Evolutionary conservation across 2,113 vertebrate species (phyloP).

Genomic region (Eretmochelys imbricata): DNA sequence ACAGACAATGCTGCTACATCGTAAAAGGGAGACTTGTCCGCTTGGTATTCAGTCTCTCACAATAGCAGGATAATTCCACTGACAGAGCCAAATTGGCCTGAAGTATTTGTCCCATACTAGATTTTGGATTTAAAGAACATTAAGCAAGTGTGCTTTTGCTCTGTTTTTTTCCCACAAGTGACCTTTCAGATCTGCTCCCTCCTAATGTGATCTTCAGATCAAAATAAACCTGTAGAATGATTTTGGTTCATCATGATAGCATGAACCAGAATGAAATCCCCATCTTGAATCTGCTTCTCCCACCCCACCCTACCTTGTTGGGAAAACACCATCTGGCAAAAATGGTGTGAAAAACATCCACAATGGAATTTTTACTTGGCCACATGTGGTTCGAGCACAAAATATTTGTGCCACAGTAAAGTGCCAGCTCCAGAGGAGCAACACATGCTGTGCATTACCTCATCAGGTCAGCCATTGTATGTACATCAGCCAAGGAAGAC

Average conservation of each 20-base stretch:
- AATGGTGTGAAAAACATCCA: background rate
- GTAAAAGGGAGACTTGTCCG: background rate
- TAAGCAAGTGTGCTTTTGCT: background rate
- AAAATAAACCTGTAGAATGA: background rate
- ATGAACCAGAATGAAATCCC: background rate
- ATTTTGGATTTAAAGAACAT: background rate
- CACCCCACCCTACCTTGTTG: background rate
- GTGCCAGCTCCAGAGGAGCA: rapidly evolving
- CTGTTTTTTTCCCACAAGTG: rapidly evolving
- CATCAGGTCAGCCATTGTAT: background rate
- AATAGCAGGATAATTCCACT: background rate
- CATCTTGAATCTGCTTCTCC: background rate
- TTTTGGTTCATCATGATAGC: background rate
- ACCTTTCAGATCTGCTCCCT: background rate
- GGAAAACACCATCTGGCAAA: background rate
- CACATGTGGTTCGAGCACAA: background rate
- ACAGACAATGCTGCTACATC: background rate
- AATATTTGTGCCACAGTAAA: too few species aligned
- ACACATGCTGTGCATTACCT: background rate
- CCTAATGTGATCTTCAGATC: background rate
- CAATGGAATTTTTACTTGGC: background rate
- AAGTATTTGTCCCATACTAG: background rate
- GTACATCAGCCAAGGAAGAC: background rate
- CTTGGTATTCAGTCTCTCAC: background rate
- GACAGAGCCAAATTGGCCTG: background rate